Percentiles rank a stretch among this genome's conserved stretches.
These are phyloP conservation scores for honey bee (Apis mellifera) DNA, from an alignment of 1,140 invertebrate genomes.

Conservation along the genomic window DNA sequence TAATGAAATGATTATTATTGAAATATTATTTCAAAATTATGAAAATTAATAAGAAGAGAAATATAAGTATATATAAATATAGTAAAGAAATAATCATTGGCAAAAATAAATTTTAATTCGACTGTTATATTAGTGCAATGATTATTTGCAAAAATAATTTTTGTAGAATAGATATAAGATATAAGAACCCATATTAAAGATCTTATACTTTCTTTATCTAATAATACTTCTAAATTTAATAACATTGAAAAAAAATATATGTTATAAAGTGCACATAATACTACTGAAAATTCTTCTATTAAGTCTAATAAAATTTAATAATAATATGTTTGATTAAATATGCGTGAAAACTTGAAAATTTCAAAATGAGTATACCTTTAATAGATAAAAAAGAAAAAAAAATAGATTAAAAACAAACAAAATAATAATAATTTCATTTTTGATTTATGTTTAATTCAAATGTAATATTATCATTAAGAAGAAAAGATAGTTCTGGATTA, in stretches of 20 bases:
- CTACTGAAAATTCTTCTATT: background rate
- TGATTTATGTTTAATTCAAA: too few species aligned
- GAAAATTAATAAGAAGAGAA: too few species aligned
- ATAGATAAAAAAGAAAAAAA: background rate
- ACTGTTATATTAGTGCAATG: background rate
- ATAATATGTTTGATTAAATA: background rate
- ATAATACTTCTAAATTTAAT: background rate
- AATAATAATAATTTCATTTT: background rate
- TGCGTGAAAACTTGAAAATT: background rate
- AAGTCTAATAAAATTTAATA: background rate
- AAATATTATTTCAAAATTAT: too few species aligned
- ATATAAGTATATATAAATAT: too few species aligned
- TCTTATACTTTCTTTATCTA: background rate
- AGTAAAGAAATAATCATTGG: too few species aligned
- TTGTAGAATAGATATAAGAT: too few species aligned
- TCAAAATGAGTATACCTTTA: background rate
- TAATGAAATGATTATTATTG: too few species aligned
- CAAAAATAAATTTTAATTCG: too few species aligned
- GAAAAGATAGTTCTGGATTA: too few species aligned
- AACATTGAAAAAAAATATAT: background rate
- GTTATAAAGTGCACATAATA: background rate
- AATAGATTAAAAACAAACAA: background rate
- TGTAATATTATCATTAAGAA: too few species aligned
- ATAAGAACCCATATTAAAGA: background rate
- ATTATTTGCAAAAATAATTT: background rate